These are phyloP conservation scores for Poeciliopsis gracilis DNA, from an alignment of 2,797 vertebrate genomes.

Conservation along the genomic window DNA sequence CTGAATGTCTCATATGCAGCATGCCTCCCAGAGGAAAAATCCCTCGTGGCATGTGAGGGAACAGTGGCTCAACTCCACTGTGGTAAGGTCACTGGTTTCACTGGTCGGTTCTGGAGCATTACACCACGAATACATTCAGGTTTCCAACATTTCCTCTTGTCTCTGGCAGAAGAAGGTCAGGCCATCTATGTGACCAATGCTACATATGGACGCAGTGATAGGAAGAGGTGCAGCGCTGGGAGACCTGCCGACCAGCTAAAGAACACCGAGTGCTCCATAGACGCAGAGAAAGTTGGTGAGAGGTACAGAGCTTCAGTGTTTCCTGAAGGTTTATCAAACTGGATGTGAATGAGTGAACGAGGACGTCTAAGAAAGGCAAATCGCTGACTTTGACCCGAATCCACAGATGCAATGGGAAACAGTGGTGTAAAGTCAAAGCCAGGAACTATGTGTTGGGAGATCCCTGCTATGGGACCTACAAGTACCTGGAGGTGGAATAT, in stretches of 20 bases:
- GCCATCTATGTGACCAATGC: neutral
- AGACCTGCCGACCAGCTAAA: neutral
- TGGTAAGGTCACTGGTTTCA: neutral
- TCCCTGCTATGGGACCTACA: neutral
- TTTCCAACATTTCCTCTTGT: neutral
- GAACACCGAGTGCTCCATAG: neutral
- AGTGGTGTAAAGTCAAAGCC: neutral
- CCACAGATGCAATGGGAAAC: neutral
- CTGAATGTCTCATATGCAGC: neutral
- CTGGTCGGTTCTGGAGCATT: neutral
- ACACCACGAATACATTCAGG: neutral
- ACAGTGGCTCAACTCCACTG: neutral
- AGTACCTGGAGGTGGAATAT: slow-evolving; percentile 1
- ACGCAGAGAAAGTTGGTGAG: neutral
- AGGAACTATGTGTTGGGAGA: neutral
- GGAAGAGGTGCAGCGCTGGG: neutral
- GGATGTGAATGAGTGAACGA: neutral
- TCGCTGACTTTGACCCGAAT: no score
- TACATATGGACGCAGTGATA: neutral
- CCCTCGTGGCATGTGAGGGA: neutral
- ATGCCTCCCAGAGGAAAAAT: neutral
- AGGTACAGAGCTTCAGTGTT: neutral
- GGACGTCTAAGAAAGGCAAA: neutral
- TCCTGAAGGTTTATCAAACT: neutral
- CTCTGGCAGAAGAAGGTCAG: neutral